Evolutionary conservation across 2,888 invertebrate genomes (phyloP).

Genomic region (Chloroclysta siterata): DNA sequence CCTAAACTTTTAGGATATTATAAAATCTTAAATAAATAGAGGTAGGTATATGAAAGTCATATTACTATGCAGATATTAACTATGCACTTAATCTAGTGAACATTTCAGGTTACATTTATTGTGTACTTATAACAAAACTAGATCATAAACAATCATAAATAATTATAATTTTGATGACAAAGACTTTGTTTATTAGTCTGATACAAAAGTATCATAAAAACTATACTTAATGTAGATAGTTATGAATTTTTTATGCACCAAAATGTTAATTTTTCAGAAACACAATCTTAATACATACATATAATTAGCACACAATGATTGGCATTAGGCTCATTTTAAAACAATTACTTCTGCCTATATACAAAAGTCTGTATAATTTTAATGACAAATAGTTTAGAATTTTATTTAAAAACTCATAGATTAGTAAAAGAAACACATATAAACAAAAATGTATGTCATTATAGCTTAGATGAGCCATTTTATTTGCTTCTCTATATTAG

Average conservation of each 20-base stretch:
- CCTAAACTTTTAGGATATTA: no score
- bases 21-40: background rate
- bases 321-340: background rate
- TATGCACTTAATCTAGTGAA: conserved; percentile 31
- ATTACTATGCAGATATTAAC: background rate
- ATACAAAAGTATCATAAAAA: conserved; percentile 12
- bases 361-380: no score
- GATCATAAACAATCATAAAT: background rate
- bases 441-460: no score
- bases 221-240: conserved; percentile 2
- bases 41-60: background rate
- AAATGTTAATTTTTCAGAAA: background rate
- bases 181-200: background rate
- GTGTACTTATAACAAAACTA: background rate
- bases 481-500: no score
- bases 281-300: background rate
- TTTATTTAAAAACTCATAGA: no score
- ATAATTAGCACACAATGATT: background rate
- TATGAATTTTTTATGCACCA: background rate
- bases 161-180: background rate
- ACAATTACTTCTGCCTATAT: no score
- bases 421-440: no score
- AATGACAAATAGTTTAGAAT: no score
- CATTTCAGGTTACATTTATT: conserved; percentile 30
- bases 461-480: no score